Percentiles rank a stretch among this genome's conserved stretches.
These are phyloP conservation scores for Cyanoderma ruficeps DNA, from an alignment of 2,113 vertebrate species.

Conservation along the genomic window DNA sequence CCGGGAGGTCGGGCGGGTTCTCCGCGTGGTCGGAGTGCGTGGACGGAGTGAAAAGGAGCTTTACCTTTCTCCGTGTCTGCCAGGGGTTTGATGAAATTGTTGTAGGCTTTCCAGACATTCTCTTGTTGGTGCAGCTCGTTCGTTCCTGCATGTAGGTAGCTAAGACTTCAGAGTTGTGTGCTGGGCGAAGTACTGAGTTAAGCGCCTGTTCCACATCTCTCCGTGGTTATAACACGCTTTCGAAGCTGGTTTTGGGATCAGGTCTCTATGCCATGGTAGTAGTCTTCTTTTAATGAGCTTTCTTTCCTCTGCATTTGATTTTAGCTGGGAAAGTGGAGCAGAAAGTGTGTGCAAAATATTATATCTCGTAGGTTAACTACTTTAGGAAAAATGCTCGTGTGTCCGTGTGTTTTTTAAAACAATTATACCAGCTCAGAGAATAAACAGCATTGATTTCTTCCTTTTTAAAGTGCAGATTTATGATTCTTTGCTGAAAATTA, in stretches of 20 bases:
- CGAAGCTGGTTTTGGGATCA: neutral
- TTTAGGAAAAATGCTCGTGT: neutral
- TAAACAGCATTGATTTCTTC: neutral
- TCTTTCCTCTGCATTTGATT: neutral
- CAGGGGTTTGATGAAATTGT: too few species aligned
- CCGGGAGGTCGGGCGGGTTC: fast-evolving
- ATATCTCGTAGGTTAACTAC: neutral
- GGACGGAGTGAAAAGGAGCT: fast-evolving
- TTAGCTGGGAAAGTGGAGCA: neutral
- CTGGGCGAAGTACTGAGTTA: fast-evolving
- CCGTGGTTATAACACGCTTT: neutral
- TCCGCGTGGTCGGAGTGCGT: fast-evolving
- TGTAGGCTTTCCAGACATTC: fast-evolving
- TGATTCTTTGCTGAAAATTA: neutral
- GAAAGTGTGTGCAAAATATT: neutral
- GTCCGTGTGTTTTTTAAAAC: fast-evolving
- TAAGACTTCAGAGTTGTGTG: too few species aligned
- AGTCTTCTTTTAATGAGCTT: neutral
- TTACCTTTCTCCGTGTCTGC: fast-evolving
- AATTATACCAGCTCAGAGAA: neutral
- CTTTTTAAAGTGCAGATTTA: neutral
- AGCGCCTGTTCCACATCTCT: fast-evolving
- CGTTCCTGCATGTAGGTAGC: fast-evolving
- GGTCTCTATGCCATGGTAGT: neutral
- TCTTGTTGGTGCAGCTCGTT: fast-evolving